phyloP scores from a whole-genome alignment of 1,140 invertebrate species.

The Reticulitermes speratus region DNA sequence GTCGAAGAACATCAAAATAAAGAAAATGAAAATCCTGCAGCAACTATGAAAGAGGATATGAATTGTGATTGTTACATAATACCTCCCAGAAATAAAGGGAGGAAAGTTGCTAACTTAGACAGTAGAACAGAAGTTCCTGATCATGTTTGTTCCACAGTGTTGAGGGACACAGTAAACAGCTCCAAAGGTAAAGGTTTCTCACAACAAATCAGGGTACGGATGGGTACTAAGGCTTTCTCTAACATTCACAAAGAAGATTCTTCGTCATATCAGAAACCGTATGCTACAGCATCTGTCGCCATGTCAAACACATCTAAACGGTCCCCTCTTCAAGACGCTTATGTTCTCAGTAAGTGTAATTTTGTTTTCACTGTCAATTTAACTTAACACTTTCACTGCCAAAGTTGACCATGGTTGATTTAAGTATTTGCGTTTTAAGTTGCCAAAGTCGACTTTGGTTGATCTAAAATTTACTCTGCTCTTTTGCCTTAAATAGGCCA shows the following conservation, averaged over 20 bases:
- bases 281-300: background rate
- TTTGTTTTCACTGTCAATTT: background rate
- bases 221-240: background rate
- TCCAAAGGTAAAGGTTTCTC: background rate
- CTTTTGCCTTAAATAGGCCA: too few species aligned
- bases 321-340: constrained; percentile 51
- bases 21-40: constrained; percentile 25
- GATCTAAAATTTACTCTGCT: too few species aligned
- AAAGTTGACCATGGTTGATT: too few species aligned
- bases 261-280: background rate
- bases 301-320: background rate
- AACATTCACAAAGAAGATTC: background rate
- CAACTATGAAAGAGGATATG: background rate
- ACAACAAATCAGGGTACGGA: background rate
- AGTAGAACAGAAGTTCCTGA: background rate
- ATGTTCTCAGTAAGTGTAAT: constrained; percentile 50
- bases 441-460: too few species aligned
- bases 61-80: too few species aligned
- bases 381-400: background rate
- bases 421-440: too few species aligned
- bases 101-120: background rate
- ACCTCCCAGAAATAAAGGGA: background rate
- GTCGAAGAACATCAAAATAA: constrained; percentile 27
- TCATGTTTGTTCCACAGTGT: background rate
- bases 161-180: background rate